These are phyloP conservation scores for Microchirus variegatus DNA, from an alignment of 2,797 vertebrate species.

Conservation along the genomic window DNA sequence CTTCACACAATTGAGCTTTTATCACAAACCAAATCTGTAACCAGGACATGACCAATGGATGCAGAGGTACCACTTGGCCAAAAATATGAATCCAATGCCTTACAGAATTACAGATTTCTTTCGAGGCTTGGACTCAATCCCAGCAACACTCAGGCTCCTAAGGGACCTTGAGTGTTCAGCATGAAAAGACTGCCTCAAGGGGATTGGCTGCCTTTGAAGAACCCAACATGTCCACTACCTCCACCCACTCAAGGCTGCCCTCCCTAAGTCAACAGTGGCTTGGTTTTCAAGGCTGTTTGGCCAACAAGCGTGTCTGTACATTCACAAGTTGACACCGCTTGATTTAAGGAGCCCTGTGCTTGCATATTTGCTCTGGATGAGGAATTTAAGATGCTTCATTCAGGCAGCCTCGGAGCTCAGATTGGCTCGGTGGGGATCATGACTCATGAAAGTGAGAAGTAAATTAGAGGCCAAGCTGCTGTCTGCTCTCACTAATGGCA, in stretches of 20 bases:
- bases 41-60: neutral
- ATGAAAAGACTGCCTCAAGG: slow-evolving; percentile 72
- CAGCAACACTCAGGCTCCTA: slow-evolving; percentile 70
- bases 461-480: slow-evolving; percentile 29
- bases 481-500: slow-evolving; percentile 30
- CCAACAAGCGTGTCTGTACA: slow-evolving; percentile 74
- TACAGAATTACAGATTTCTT: slow-evolving; percentile 38
- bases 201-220: slow-evolving; percentile 58
- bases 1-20: neutral
- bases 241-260: slow-evolving; percentile 60
- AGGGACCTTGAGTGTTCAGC: slow-evolving; percentile 63
- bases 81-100: slow-evolving; percentile 41
- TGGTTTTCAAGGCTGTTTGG: slow-evolving; percentile 71
- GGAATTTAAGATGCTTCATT: slow-evolving; percentile 59
- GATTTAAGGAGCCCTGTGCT: slow-evolving; percentile 66
- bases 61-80: slow-evolving; percentile 25
- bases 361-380: slow-evolving; percentile 60
- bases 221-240: slow-evolving; percentile 53
- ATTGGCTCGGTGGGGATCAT: slow-evolving; percentile 47
- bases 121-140: slow-evolving; percentile 63
- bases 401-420: slow-evolving; percentile 38
- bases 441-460: slow-evolving; percentile 47
- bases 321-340: slow-evolving; percentile 77
- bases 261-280: slow-evolving; percentile 75
- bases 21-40: neutral